Base-by-base conservation (phyloP, 2,797 vertebrate species). In the Oreortyx pictus region DNA sequence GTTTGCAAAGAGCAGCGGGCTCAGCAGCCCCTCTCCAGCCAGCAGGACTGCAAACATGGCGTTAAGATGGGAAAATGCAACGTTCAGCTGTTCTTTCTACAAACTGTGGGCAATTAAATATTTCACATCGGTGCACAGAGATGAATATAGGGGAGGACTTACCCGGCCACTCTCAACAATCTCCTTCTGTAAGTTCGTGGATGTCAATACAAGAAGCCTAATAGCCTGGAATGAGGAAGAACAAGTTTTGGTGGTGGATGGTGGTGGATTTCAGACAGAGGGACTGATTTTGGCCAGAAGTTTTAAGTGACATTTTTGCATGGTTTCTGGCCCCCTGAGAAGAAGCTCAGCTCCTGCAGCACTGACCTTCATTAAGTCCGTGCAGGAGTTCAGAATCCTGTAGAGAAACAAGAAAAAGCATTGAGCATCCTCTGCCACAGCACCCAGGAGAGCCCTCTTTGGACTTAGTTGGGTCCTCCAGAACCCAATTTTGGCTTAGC, bases 281-380 rank as follows among this genome's bases (percentile, higher is more conserved):
- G 23, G 37, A 46, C 0, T 27, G 37, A 68, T 46, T 79, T 79
- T 80, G 61, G 61, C 18, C 7, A 2, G 2, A 9, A 23, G 39
- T 44, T 20, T 23, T 7, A 50, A 33, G 43, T 49, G 25, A 37
- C 7, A 31, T n/a, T 56, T 90, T 9, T 44, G 37, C 11, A 4
- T 4, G n/a, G 61, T 20, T 47, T 57, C 33, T 75, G 52, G 7
- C 1, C 9, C 2, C 31, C 57, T 31, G 17, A 56, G 14, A 7
- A 6, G 20, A 46, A 56, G 54, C 7, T 52, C 5, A 20, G 19
- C 52, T 66, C 66, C 57, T 83, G 80, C 66, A 20, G 37, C n/a
- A 73, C 97, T 97, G 97, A 99, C 99, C 98, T 99, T 99, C 99
- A 99, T 99, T 20, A 99, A 97, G 87, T 98, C 99, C 3, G 99